Base-by-base conservation (phyloP, 2,113 vertebrate genomes). In the Apus apus region DNA sequence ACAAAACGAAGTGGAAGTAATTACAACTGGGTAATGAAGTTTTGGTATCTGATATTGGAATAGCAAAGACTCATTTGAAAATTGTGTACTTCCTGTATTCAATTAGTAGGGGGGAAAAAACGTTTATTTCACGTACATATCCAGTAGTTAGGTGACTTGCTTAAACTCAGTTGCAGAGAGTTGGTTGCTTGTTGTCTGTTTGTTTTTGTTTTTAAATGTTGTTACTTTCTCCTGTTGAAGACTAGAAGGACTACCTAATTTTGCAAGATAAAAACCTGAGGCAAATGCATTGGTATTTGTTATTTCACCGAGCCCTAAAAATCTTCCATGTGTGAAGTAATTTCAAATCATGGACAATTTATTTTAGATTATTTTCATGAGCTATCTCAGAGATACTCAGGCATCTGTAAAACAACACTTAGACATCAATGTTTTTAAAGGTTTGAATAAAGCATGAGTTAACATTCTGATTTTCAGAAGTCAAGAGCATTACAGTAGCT, bases 11-110 rank as follows among this genome's bases (percentile, higher is more conserved):
- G 78, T 89, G 64, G 84, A 90, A 93, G 54, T 80, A 83, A 92
- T 89, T 96, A 94, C 51, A 68, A 25, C 57, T 48, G 29, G 14
- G 38, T 90, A 94, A 94, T 82, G 85, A 72, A 51, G 40, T 86
- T 94, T 66, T 90, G 45, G 36, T 87, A 23, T 93, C 64, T 94
- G 77, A 26, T 74, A 48, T n/a, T 79, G 68, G 17, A 89, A 80
- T 57, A 68, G 48, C 29, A 92, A 81, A 87, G 51, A n/a, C 51
- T 30, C 12, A 3, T 85, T 87, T 94, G 76, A 90, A 91, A 90
- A 93, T 68, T 88, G 26, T 81, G 15, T 78, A 8, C 50, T 89
- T 89, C 70, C 90, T 94, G 27, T 90, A 86, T 96, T 90, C 64
- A 88, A 62, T 95, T 95, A 94, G 45, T 45, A 45, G 15, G 30